These are phyloP conservation scores for Euproctis similis DNA, from an alignment of 2,888 invertebrate species.

Conservation along the genomic window DNA sequence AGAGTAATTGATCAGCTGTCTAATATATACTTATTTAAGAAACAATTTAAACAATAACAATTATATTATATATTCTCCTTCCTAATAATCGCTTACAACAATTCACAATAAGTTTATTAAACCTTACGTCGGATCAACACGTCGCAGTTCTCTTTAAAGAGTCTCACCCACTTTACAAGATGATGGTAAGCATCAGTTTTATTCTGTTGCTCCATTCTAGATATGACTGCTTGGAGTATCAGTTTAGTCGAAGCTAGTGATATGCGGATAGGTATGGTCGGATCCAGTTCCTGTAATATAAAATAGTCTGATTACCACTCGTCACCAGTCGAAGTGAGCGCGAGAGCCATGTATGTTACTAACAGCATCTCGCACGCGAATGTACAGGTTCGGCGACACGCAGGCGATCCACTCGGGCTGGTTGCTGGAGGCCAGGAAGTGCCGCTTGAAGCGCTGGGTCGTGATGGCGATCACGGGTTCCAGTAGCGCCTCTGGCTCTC, in stretches of 20 bases:
- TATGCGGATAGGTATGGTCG: constrained; percentile 56
- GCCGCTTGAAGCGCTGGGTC: constrained; percentile 85
- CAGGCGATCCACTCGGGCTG: constrained; percentile 82
- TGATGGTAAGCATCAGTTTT: constrained; percentile 29
- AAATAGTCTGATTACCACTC: neutral
- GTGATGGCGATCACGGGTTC: constrained; percentile 84
- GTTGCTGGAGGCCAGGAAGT: constrained; percentile 76
- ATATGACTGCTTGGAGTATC: constrained; percentile 46
- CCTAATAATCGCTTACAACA: too few species aligned
- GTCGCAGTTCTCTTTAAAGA: constrained; percentile 55
- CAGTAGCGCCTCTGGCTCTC: constrained; percentile 81
- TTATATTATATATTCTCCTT: too few species aligned
- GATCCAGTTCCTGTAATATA: constrained; percentile 46
- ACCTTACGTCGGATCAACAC: constrained; percentile 43
- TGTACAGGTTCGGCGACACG: constrained; percentile 84
- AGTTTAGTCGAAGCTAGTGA: constrained; percentile 45
- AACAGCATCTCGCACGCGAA: constrained; percentile 83
- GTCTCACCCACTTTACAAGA: constrained; percentile 46
- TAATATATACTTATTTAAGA: too few species aligned
- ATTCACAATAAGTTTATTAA: too few species aligned
- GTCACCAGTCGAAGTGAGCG: neutral
- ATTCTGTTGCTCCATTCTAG: constrained; percentile 38
- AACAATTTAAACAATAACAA: too few species aligned
- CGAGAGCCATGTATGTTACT: constrained; percentile 14
- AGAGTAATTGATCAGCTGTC: too few species aligned